A percentile compares a stretch with the other conserved stretches of the same genome.
Evolutionary conservation across 2,888 invertebrate genomes (phyloP).

Genomic region (Caenorhabditis sp.): DNA sequence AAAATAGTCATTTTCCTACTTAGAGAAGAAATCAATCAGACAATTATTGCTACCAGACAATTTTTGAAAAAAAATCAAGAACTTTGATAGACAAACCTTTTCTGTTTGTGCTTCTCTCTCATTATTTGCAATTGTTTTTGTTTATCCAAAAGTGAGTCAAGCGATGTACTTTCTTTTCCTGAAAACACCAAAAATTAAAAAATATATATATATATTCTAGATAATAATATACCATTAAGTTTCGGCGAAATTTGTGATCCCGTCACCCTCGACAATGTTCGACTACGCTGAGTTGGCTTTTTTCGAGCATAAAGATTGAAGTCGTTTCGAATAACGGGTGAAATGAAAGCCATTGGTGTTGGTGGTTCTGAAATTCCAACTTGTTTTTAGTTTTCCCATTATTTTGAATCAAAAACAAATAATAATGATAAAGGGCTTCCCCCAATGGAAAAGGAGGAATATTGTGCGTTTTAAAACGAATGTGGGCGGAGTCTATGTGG

Average conservation of each 20-base stretch:
- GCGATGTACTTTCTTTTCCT: constrained; percentile 37
- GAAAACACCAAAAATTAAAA: neutral
- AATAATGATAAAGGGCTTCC: neutral
- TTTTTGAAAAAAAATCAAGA: too few species aligned
- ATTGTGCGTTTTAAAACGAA: neutral
- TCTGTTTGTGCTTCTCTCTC: constrained; percentile 10
- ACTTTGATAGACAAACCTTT: constrained; percentile 5
- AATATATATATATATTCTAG: neutral
- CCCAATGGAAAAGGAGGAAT: neutral
- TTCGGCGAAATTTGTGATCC: constrained; percentile 4
- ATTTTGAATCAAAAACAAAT: neutral
- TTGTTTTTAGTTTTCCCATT: neutral
- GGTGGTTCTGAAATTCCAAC: constrained; percentile 19
- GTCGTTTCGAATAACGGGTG: constrained; percentile 30
- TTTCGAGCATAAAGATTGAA: constrained; percentile 33
- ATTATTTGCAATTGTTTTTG: constrained; percentile 34
- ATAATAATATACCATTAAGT: neutral
- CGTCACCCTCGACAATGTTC: neutral
- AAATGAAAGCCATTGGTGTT: constrained; percentile 40
- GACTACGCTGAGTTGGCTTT: constrained; percentile 17
- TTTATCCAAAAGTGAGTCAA: constrained; percentile 38
- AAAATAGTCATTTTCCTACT: too few species aligned
- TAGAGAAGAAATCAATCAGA: too few species aligned
- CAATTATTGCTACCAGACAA: too few species aligned
- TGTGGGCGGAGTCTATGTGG: too few species aligned